phyloP scores from a whole-genome alignment of 1,140 invertebrate species.

The Lucilia sericata region DNA sequence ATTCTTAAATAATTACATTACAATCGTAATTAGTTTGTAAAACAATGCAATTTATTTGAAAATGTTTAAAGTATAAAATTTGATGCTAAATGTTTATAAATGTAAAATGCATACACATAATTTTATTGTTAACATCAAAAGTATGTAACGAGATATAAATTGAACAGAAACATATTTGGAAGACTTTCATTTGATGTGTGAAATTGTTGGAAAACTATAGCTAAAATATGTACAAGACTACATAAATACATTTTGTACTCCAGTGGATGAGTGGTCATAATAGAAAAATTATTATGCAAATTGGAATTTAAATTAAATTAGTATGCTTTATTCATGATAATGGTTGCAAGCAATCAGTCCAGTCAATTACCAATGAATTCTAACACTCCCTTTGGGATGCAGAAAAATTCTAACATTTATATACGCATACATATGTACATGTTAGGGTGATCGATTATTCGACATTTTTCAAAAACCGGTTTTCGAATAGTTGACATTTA shows the following conservation, averaged over 20 bases:
- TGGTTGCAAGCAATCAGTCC: not conserved
- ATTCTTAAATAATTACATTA: no score
- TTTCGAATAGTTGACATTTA: no score
- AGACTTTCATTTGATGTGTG: no score
- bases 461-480: no score
- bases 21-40: not conserved
- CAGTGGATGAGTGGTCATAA: not conserved
- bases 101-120: no score
- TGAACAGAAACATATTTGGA: no score
- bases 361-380: slow-evolving; percentile 10
- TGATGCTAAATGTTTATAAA: not conserved
- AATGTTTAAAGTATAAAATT: not conserved
- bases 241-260: not conserved
- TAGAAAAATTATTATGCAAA: not conserved
- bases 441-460: no score
- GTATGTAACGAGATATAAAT: no score
- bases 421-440: no score
- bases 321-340: not conserved
- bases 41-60: not conserved
- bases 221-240: no score
- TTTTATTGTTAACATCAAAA: no score
- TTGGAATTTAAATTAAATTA: slow-evolving; percentile 12
- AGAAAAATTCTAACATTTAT: not conserved
- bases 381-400: not conserved
- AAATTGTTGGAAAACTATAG: no score